Evolutionary conservation across 1,140 invertebrate species (phyloP), one percentile per base, ranked within the genome.

Genomic region (Papilio helenus): DNA sequence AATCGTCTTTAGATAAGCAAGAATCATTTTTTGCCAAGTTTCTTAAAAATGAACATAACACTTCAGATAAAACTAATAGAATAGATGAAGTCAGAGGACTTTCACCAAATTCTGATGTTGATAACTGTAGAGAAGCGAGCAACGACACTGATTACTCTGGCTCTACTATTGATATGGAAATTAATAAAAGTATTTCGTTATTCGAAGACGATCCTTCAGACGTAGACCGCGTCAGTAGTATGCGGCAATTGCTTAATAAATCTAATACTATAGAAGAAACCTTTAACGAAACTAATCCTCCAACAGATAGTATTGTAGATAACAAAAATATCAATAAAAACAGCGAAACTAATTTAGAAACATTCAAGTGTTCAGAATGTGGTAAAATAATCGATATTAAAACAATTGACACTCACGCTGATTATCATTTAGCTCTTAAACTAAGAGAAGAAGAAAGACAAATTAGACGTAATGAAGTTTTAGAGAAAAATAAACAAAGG

Each of bases 361-460:
- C 80, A 74, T 83, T 94, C 49, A 81, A 87, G 42, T 95, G 95
- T 81, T 79, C 87, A 2, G 94, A 96, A 85, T 96, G 96, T 86
- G 90, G 93, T 18, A 95, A 95, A 91, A 89, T 84, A 71, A 91
- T 96, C 74, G 77, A 85, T 0, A 84, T 95, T 49, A 78, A 87
- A n/a, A 89, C 94, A 42, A 86, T 95, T 26, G 90, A 95, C 78
- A 93, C 89, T 0, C 96, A 96, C 87, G 89, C 95, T 16, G 96
- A 96, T 89, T 96, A 95, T 85, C 96, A 96, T 89, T 90, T 95
- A 72, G 96, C 96, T 5, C 90, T 96, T 79, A 93, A 95, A 78
- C 82, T 96, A 20, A 95, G 95, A 86, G 94, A 95, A 72, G 94
- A 95, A 86, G 94, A 96, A 79, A 92, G 92, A 73, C 83, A 92